phyloP scores from a whole-genome alignment of 2,797 vertebrate species.

The Macropodus opercularis region DNA sequence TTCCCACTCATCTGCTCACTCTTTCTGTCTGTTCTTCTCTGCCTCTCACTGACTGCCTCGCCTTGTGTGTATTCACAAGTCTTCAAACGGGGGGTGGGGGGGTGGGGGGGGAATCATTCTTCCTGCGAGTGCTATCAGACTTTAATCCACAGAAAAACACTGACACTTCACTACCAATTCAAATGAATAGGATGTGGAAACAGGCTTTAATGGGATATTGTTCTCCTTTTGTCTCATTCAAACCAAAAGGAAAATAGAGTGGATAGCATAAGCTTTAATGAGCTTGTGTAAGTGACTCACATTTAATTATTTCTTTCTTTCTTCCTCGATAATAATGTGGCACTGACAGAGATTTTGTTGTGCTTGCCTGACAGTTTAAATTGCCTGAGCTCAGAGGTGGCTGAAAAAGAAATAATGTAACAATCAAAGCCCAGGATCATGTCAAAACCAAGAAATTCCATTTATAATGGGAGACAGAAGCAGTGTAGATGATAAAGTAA shows the following conservation, averaged over 20 bases:
- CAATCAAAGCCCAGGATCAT: constrained; percentile 14
- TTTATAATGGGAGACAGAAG: constrained; percentile 25
- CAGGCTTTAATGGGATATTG: constrained; percentile 83
- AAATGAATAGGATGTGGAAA: constrained; percentile 76
- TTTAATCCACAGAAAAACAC: constrained; percentile 82
- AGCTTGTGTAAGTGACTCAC: constrained; percentile 80
- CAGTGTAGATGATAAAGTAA: constrained; percentile 1
- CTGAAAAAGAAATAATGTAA: constrained; percentile 40
- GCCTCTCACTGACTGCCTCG: constrained; percentile 49
- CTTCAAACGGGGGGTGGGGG: constrained; percentile 66
- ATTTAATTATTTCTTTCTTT: constrained; percentile 78
- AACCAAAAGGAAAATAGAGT: constrained; percentile 82
- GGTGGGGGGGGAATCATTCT: constrained; percentile 67
- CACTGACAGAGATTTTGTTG: constrained; percentile 67
- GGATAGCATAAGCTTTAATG: constrained; percentile 81
- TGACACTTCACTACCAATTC: constrained; percentile 73
- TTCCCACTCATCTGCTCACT: constrained; percentile 53
- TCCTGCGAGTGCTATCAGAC: constrained; percentile 79
- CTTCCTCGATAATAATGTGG: constrained; percentile 68
- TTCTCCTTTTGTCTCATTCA: constrained; percentile 79
- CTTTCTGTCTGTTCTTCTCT: constrained; percentile 49
- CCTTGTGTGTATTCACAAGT: constrained; percentile 64
- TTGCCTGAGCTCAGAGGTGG: constrained; percentile 53
- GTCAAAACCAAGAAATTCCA: constrained; percentile 21
- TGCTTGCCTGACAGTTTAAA: constrained; percentile 63